Evolutionary conservation across 2,888 invertebrate species (phyloP).

Genomic region (Sinhomidia bicolor): DNA sequence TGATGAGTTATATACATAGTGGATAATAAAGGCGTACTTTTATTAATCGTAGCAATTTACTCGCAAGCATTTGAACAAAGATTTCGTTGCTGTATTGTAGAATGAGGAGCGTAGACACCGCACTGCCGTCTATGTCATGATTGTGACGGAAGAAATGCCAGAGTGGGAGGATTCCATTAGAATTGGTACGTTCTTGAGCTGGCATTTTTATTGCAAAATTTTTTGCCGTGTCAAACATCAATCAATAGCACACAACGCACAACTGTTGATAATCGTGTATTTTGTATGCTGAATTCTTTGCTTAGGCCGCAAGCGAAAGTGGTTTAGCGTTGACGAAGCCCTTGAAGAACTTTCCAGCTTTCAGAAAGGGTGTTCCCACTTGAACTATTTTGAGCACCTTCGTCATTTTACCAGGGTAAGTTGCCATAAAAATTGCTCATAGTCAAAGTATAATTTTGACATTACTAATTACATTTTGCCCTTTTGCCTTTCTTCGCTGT

Average conservation of each 20-base stretch:
- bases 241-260: too few relatives aligned
- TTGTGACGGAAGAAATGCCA: constrained; percentile 94
- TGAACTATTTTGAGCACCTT: constrained; percentile 77
- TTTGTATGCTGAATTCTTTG: not conserved
- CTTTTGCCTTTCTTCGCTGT: too few relatives aligned
- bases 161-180: constrained; percentile 97
- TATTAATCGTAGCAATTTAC: too few relatives aligned
- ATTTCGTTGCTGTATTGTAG: constrained; percentile 83
- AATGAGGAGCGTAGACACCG: constrained; percentile 96
- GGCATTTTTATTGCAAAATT: not conserved
- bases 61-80: too few relatives aligned
- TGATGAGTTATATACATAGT: too few relatives aligned
- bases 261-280: too few relatives aligned
- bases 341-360: constrained; percentile 91
- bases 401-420: constrained; percentile 53
- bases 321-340: constrained; percentile 96
- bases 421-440: too few relatives aligned
- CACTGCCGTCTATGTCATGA: constrained; percentile 97
- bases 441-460: too few relatives aligned
- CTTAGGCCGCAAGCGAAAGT: constrained; percentile 92
- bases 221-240: too few relatives aligned
- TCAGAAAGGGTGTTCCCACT: constrained; percentile 89
- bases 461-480: too few relatives aligned
- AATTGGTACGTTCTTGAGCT: constrained; percentile 84
- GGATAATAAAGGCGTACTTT: too few relatives aligned